These are phyloP conservation scores for Lithophane semibrunnea DNA, from an alignment of 2,888 invertebrate genomes.

Conservation along the genomic window DNA sequence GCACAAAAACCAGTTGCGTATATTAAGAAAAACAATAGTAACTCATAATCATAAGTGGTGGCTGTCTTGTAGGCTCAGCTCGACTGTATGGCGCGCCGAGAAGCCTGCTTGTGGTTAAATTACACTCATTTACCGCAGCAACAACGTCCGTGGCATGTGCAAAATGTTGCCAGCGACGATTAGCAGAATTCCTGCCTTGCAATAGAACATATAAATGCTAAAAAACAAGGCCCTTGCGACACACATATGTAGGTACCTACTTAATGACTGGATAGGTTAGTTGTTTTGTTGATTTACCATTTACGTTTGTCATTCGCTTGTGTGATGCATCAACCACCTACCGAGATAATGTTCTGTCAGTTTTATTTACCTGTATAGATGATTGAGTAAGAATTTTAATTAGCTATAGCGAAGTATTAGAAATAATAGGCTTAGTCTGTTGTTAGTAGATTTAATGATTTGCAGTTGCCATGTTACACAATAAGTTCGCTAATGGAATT, in stretches of 20 bases:
- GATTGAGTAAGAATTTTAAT: constrained; percentile 58
- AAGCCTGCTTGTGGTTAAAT: constrained; percentile 83
- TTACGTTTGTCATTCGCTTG: constrained; percentile 73
- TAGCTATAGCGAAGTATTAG: constrained; percentile 49
- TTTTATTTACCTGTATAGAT: constrained; percentile 56
- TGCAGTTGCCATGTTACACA: constrained; percentile 72
- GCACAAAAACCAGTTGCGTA: constrained; percentile 50
- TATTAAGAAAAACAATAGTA: constrained; percentile 63
- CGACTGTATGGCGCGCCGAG: constrained; percentile 69
- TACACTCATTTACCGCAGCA: constrained; percentile 85
- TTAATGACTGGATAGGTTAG: constrained; percentile 75
- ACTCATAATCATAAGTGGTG: constrained; percentile 63
- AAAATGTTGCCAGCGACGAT: constrained; percentile 87
- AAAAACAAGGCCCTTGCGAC: constrained; percentile 87
- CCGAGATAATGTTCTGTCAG: constrained; percentile 73
- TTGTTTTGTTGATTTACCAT: constrained; percentile 83
- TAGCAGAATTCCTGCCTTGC: constrained; percentile 87
- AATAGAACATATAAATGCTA: constrained; percentile 86
- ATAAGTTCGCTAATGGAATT: constrained; percentile 80
- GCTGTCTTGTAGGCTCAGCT: constrained; percentile 61
- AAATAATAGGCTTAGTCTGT: constrained; percentile 45
- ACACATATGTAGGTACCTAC: constrained; percentile 72
- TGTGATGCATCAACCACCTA: constrained; percentile 73
- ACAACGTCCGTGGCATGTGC: constrained; percentile 83
- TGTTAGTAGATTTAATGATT: constrained; percentile 67